Evolutionary conservation across 2,797 vertebrate genomes (phyloP).

Genomic region (Pipistrellus kuhlii): DNA sequence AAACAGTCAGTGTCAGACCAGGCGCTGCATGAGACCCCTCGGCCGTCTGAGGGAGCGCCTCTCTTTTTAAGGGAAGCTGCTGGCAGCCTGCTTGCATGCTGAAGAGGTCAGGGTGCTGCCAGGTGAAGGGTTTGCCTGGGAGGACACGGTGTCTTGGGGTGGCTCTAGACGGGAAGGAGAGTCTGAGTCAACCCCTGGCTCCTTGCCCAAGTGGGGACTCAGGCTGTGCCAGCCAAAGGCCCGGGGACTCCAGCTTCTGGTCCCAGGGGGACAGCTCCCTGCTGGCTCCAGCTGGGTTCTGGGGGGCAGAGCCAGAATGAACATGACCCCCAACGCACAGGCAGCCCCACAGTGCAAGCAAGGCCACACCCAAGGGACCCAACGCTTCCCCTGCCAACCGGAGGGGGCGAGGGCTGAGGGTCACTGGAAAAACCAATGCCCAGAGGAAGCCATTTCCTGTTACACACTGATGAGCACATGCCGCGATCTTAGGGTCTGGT

Average conservation of each 20-base stretch:
- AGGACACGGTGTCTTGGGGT: background rate
- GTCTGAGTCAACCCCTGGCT: background rate
- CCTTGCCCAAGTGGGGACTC: background rate
- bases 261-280: background rate
- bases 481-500: background rate
- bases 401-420: background rate
- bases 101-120: background rate
- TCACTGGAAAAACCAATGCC: background rate
- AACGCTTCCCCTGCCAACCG: background rate
- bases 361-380: background rate
- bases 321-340: background rate
- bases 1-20: background rate
- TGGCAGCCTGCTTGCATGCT: background rate
- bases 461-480: background rate
- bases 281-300: background rate
- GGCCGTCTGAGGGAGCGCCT: background rate
- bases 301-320: background rate
- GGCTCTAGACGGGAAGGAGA: background rate
- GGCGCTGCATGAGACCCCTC: accelerated
- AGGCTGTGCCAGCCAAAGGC: accelerated
- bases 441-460: background rate
- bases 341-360: background rate
- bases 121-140: background rate
- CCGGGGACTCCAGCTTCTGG: background rate
- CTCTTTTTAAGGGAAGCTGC: background rate